Evolutionary conservation across 1,140 invertebrate species (phyloP).

Genomic region (Formica selysi): DNA sequence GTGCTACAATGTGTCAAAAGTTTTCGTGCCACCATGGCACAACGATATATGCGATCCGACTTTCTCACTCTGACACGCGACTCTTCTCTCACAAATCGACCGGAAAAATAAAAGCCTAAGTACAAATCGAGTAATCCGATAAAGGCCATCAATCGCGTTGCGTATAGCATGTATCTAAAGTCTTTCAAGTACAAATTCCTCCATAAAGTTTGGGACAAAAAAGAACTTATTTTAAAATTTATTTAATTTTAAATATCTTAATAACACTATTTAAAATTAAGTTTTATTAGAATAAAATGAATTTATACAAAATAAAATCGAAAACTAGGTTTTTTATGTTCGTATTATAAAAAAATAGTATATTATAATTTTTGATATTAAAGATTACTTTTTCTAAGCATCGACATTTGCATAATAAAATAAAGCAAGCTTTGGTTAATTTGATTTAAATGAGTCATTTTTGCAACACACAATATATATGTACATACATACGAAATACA

Average conservation of each 20-base stretch:
- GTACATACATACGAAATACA: background rate
- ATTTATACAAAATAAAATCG: background rate
- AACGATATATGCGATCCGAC: background rate
- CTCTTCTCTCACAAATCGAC: slow-evolving; percentile 10
- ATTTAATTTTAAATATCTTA: background rate
- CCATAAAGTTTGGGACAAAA: background rate
- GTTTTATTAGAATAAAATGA: background rate
- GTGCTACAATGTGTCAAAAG: slow-evolving; percentile 33
- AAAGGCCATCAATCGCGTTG: background rate
- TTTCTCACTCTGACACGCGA: background rate
- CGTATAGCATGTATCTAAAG: background rate
- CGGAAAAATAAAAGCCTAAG: slow-evolving; percentile 11
- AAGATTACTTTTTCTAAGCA: background rate
- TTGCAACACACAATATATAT: background rate
- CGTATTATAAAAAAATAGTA: background rate
- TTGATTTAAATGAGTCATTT: background rate
- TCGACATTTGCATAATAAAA: background rate
- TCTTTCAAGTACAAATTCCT: background rate
- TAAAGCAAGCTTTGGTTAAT: background rate
- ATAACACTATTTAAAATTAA: background rate
- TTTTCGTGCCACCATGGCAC: background rate
- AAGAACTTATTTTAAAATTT: background rate
- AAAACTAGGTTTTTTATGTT: background rate
- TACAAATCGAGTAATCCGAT: background rate
- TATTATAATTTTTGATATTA: background rate